Conservation (phyloP, 2,113 vertebrate species). For the Tapirus terrestris region DNA sequence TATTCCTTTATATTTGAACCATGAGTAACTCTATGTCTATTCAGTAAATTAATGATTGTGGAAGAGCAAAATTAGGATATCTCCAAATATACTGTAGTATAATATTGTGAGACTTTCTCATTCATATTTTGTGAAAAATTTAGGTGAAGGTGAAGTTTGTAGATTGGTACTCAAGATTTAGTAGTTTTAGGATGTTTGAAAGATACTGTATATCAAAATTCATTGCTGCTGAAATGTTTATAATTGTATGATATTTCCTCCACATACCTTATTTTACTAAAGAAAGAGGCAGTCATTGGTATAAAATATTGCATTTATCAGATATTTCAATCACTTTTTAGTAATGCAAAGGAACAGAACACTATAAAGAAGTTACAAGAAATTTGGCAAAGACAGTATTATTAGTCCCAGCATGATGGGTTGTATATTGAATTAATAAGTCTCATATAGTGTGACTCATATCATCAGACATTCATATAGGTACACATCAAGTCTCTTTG, state of each 20-base stretch:
- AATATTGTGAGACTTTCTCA: conserved; percentile 66
- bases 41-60: conserved; percentile 62
- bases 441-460: conserved; percentile 10
- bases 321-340: conserved; percentile 43
- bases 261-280: conserved; percentile 44
- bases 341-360: not conserved
- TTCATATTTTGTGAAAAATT: conserved; percentile 59
- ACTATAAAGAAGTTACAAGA: conserved; percentile 9
- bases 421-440: conserved; percentile 12
- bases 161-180: conserved; percentile 47
- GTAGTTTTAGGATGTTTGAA: conserved; percentile 17
- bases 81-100: conserved; percentile 67
- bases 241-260: not conserved
- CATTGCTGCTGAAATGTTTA: conserved; percentile 48
- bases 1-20: conserved; percentile 59
- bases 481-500: conserved; percentile 12
- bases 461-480: conserved; percentile 30
- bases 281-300: not conserved
- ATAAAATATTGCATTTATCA: conserved; percentile 46
- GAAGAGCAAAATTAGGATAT: conserved; percentile 41
- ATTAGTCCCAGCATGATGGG: not conserved
- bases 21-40: conserved; percentile 66
- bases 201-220: conserved; percentile 10
- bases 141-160: conserved; percentile 34
- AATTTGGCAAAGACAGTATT: not conserved